These are phyloP conservation scores for Pimpla rufipes DNA, from an alignment of 2,888 invertebrate genomes.

Conservation along the genomic window DNA sequence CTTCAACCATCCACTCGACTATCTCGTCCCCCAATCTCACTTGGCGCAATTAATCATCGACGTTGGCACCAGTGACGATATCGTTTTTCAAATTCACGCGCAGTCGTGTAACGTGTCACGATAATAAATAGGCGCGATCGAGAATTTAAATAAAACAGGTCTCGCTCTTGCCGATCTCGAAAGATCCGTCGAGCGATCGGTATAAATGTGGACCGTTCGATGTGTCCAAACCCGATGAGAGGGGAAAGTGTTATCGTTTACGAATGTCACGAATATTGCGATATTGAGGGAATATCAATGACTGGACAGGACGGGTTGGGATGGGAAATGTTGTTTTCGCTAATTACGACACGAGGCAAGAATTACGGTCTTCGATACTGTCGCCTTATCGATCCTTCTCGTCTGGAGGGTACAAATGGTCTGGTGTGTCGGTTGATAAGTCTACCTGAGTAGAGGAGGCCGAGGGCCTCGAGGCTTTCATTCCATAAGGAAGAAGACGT, in stretches of 20 bases:
- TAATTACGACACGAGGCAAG: constrained; percentile 29
- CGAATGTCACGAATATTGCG: too few species aligned
- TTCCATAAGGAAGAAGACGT: constrained; percentile 62
- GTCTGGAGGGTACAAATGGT: constrained; percentile 8
- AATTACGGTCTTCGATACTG: constrained; percentile 21
- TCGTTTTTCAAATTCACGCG: not conserved
- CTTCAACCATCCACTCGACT: not conserved
- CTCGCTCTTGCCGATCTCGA: not conserved
- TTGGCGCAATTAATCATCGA: constrained; percentile 42
- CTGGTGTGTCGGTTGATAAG: constrained; percentile 17
- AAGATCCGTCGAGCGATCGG: not conserved
- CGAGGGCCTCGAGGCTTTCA: constrained; percentile 63
- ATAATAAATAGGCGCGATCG: constrained; percentile 20
- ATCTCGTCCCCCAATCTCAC: constrained; percentile 20
- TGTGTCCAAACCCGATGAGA: constrained; percentile 3
- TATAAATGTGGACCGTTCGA: not conserved
- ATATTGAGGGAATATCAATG: constrained; percentile 4
- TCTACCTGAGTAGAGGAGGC: constrained; percentile 41
- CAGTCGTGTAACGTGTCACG: constrained; percentile 28
- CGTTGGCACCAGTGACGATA: not conserved
- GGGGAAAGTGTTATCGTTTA: not conserved
- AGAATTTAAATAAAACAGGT: constrained; percentile 25
- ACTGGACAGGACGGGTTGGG: too few species aligned
- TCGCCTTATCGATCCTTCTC: constrained; percentile 44
- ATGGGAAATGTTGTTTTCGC: not conserved